Evolutionary conservation across 2,113 vertebrate genomes (phyloP).

Genomic region (Geothlypis trichas): DNA sequence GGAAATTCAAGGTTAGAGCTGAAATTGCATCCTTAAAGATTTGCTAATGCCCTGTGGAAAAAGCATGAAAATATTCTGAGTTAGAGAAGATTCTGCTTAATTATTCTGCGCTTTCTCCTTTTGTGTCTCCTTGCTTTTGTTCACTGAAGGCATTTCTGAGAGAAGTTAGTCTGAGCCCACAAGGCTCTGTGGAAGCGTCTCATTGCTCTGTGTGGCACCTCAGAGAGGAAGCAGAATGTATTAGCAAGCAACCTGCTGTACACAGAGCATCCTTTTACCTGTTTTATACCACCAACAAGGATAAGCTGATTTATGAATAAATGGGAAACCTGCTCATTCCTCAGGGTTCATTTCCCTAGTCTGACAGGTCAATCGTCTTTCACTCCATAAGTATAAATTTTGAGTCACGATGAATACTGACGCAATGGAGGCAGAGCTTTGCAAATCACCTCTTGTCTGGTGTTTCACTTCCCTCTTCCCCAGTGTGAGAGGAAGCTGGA

Average conservation of each 20-base stretch:
- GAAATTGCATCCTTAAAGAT: slow-evolving; percentile 19
- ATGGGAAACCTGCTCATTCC: background rate
- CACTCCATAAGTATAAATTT: background rate
- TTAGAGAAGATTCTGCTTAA: slow-evolving; percentile 26
- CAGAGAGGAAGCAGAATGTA: background rate
- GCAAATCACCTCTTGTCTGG: background rate
- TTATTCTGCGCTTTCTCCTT: slow-evolving; percentile 14
- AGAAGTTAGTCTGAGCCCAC: background rate
- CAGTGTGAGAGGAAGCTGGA: background rate
- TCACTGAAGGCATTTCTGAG: background rate
- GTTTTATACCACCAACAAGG: background rate
- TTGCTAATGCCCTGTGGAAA: slow-evolving; percentile 26
- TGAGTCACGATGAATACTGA: background rate
- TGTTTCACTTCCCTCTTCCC: background rate
- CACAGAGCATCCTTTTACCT: background rate
- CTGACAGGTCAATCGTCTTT: slow-evolving; percentile 7
- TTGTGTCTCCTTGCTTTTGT: background rate
- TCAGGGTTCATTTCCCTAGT: background rate
- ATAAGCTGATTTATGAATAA: background rate
- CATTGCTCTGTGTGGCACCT: accelerated
- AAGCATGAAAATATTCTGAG: background rate
- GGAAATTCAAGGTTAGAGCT: slow-evolving; percentile 49
- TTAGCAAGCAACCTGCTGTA: background rate
- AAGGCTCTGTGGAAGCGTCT: background rate
- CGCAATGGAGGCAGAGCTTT: background rate